A percentile compares a stretch with the other conserved stretches of the same genome.
phyloP scores from a whole-genome alignment of 2,797 vertebrate genomes.

The Danionella dracula region DNA sequence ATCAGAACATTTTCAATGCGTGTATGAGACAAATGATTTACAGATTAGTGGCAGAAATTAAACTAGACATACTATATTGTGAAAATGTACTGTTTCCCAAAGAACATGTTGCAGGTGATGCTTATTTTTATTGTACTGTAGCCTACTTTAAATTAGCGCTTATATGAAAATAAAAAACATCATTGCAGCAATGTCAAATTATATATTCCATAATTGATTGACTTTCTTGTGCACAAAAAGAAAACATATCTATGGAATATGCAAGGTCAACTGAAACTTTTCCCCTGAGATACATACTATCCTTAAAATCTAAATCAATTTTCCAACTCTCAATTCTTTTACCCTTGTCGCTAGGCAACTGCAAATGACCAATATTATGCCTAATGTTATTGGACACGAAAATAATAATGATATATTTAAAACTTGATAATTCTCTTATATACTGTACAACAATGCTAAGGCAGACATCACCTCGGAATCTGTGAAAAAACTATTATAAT shows the following conservation, averaged over 20 bases:
- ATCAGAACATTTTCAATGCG: not conserved
- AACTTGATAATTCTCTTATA: not conserved
- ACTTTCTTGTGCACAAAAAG: too few relatives aligned
- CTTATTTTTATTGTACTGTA: too few relatives aligned
- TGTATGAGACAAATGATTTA: too few relatives aligned
- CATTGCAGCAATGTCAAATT: too few relatives aligned
- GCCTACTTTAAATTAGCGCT: too few relatives aligned
- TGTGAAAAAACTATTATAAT: slow-evolving; percentile 5
- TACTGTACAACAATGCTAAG: not conserved
- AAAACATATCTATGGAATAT: too few relatives aligned
- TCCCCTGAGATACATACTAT: too few relatives aligned
- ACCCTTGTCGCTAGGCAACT: not conserved
- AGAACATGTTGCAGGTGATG: too few relatives aligned
- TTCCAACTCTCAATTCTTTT: not conserved
- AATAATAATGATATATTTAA: not conserved
- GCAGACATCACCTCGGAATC: not conserved
- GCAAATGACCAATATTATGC: not conserved
- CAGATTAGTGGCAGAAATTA: too few relatives aligned
- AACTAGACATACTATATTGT: not conserved
- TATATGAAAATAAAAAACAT: too few relatives aligned
- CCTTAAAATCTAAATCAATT: not conserved
- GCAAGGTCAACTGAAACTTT: too few relatives aligned
- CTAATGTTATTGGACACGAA: not conserved
- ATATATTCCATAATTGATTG: too few relatives aligned
- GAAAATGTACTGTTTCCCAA: not conserved